phyloP scores from a whole-genome alignment of 2,888 invertebrate species.

The Trissonchulus latispiculum region DNA sequence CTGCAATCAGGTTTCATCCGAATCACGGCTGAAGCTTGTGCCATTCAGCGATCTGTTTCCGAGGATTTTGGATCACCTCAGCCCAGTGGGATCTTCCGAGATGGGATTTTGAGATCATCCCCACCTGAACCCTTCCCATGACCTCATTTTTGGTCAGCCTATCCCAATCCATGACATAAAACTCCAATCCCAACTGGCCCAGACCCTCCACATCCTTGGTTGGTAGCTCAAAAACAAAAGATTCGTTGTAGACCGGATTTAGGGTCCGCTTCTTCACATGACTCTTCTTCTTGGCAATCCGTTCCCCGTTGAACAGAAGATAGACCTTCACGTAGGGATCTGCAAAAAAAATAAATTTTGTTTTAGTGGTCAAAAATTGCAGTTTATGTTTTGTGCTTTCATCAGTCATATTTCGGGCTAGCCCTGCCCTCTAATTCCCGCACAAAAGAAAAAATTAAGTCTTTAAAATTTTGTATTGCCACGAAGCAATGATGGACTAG shows the following conservation, averaged over 20 bases:
- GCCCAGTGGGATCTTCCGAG: constrained; percentile 79
- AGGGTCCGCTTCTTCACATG: constrained; percentile 95
- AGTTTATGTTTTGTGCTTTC: no score
- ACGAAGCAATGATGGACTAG: no score
- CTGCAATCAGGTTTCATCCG: no score
- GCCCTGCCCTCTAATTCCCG: no score
- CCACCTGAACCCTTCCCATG: constrained; percentile 86
- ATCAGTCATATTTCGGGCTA: no score
- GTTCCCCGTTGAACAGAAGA: constrained; percentile 87
- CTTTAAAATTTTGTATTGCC: no score
- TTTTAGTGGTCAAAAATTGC: no score
- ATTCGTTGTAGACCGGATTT: constrained; percentile 97
- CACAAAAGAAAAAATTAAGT: no score
- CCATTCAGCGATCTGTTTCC: constrained; percentile 98
- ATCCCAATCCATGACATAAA: constrained; percentile 89
- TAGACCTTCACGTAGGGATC: constrained; percentile 98
- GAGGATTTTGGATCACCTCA: constrained; percentile 89
- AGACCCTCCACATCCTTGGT: constrained; percentile 51
- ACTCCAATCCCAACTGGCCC: constrained; percentile 71
- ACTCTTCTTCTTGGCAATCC: constrained; percentile 96
- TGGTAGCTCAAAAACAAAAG: constrained; percentile 93
- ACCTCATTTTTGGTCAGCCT: constrained; percentile 97
- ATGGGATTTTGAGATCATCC: constrained; percentile 52
- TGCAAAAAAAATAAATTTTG: constrained; percentile 37
- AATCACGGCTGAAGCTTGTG: constrained; percentile 67